A percentile compares a stretch with the other conserved stretches of the same genome.
These are phyloP conservation scores for Galemys pyrenaicus DNA, from an alignment of 2,113 vertebrate species.

Conservation along the genomic window DNA sequence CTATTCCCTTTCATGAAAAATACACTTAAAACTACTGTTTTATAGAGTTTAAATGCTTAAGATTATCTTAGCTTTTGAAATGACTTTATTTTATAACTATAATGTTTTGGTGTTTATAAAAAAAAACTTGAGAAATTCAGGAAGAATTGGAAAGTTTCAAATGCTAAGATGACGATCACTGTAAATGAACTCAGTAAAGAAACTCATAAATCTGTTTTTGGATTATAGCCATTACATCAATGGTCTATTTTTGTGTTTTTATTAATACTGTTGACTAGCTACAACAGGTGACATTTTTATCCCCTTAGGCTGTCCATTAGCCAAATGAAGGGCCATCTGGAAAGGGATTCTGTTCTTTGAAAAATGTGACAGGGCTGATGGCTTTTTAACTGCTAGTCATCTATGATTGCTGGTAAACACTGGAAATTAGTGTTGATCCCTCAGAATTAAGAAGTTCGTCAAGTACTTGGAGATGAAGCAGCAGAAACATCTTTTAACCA, in stretches of 20 bases:
- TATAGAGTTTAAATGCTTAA: not conserved
- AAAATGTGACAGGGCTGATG: conserved; percentile 89
- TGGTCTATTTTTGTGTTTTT: conserved; percentile 81
- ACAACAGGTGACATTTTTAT: conserved; percentile 90
- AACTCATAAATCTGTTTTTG: conserved; percentile 74
- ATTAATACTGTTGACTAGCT: conserved; percentile 86
- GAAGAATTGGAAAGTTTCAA: conserved; percentile 33
- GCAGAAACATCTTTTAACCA: conserved; percentile 81
- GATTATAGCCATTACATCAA: conserved; percentile 74
- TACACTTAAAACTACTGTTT: not conserved
- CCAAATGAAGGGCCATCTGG: conserved; percentile 90
- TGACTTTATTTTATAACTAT: not conserved
- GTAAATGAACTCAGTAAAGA: conserved; percentile 64
- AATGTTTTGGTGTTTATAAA: not conserved
- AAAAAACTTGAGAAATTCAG: not conserved
- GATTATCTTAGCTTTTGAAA: not conserved
- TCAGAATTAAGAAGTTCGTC: conserved; percentile 85
- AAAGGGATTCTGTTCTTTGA: conserved; percentile 88
- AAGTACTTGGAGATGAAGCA: conserved; percentile 82
- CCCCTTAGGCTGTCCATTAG: conserved; percentile 89
- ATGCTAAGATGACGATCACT: conserved; percentile 64
- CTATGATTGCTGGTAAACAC: conserved; percentile 88
- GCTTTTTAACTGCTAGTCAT: conserved; percentile 90
- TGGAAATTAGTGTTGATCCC: conserved; percentile 87
- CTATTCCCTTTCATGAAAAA: not conserved